Base-by-base conservation (phyloP, 2,113 vertebrate genomes). In the Athene noctua region DNA sequence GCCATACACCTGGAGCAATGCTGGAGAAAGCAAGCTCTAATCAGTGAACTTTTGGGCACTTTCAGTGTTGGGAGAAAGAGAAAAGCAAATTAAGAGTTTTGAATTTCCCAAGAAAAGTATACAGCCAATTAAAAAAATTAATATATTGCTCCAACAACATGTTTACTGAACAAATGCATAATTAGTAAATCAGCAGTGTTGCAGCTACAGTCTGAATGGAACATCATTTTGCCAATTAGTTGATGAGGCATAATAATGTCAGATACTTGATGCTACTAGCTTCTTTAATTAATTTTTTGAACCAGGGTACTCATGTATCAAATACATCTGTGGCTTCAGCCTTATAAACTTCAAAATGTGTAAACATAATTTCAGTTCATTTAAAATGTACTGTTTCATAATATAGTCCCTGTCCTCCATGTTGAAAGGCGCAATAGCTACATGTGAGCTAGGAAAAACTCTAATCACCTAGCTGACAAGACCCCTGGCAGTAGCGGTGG, bases 161-260 rank as follows among this genome's bases (percentile, higher is more conserved):
- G 96, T 97, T 98, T 97, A 96, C 96, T 49, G 96, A 97, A 97
- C 97, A 97, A 97, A 97, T 96, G 95, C 81, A 61, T 97, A 97
- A 98, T 98, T 97, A 97, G 92, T 93, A 95, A 97, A 97, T 98
- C 98, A 97, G 92, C 84, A 79, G 82, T 97, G 97, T 97, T 97
- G 84, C 96, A 92, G 94, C 84, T 94, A 92, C 96, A 97, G 92
- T 94, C 96, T 97, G 97, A 97, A 97, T 85, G 97, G 96, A 97
- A 97, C 97, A 96, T 96, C 96, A 91, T 97, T 97, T 97, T 97
- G 97, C 98, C 98, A 98, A 97, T 98, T 98, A 98, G 97, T 46
- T 97, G 97, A 97, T 97, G 98, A 97, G 96, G 97, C 95, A 97
- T 97, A 97, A 97, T 98, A 97, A 97, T 98, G 97, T 98, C 98